Evolutionary conservation across 1,140 invertebrate genomes (phyloP), one percentile per base, ranked within the genome.

Genomic region (Euwallacea fornicatus): DNA sequence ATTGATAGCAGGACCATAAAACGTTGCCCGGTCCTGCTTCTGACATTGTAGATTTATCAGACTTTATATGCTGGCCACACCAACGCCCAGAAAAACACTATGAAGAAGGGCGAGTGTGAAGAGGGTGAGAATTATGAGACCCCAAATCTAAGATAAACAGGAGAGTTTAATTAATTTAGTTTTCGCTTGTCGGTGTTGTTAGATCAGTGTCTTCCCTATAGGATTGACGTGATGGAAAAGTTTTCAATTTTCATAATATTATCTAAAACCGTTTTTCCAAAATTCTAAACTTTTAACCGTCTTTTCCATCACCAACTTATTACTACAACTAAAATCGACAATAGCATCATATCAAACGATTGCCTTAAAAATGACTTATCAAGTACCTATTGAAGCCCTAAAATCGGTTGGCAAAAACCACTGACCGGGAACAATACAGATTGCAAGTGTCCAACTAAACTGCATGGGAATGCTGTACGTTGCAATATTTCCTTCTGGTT

Each of bases 1-100:
- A 76, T 76, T 76, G 75, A 76, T 76, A 75, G 75, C 70, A 33
- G 55, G 55, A 62, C 69, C 74, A 75, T 76, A 76, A 75, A 75
- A 75, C 71, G 66, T 69, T 73, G 74, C 71, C 73, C 73, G 64
- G 72, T 58, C 21, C 75, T 75, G 75, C 13, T 55, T 9, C 47
- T 75, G 75, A 75, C 75, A 76, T 68, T 62, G 46, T 66, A 74
- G 71, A 76, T 76, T 76, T 76, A 76, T 76, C 66, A 72, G 71
- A 68, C 63, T 74, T 71, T 73, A 71, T 71, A 62, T 66, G 71
- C 69, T 63, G 73, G 66, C 54, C 58, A 66, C 68, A 67, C 56
- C 54, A 61, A 66, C 75, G 73, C 73, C 71, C 67, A 74, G 63
- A 76, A 74, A 76, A 74, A 76, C 73, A 71, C 47, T 33, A n/a